These are phyloP conservation scores for Leptopilina clavipes DNA, from an alignment of 1,140 invertebrate species.

Conservation along the genomic window DNA sequence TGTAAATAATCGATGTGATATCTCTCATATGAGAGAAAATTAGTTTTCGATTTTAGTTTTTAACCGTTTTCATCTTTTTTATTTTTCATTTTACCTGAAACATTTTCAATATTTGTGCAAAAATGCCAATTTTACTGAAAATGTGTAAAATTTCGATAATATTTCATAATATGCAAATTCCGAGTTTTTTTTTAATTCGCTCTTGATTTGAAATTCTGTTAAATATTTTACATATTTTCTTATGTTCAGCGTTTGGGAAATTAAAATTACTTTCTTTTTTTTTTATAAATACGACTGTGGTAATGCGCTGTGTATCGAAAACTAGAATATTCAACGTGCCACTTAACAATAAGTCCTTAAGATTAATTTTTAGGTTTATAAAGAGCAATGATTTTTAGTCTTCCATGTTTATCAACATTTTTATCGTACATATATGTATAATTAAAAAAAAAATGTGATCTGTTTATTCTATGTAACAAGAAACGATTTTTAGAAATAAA, in stretches of 20 bases:
- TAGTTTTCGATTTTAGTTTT: not conserved
- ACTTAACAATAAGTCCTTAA: not conserved
- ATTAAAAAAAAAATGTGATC: no score
- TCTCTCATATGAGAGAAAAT: slow-evolving; percentile 8
- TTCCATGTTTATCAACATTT: not conserved
- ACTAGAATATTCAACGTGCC: slow-evolving; percentile 25
- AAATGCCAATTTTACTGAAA: no score
- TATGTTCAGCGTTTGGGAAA: not conserved
- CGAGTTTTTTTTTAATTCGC: no score
- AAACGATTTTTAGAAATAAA: no score
- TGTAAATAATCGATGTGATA: slow-evolving; percentile 27
- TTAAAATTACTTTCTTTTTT: slow-evolving; percentile 10
- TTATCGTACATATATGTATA: no score
- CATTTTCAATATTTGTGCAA: not conserved
- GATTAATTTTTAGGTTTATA: no score
- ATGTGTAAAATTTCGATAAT: no score
- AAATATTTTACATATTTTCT: not conserved
- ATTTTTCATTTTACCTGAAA: not conserved
- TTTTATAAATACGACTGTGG: slow-evolving; percentile 22
- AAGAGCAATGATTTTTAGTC: not conserved
- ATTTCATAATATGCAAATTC: no score
- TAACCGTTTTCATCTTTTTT: not conserved
- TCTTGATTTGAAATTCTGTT: no score
- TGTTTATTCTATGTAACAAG: no score
- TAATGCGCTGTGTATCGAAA: slow-evolving; percentile 27